These are phyloP conservation scores for Phalera bucephala DNA, from an alignment of 2,888 invertebrate genomes.

Conservation along the genomic window DNA sequence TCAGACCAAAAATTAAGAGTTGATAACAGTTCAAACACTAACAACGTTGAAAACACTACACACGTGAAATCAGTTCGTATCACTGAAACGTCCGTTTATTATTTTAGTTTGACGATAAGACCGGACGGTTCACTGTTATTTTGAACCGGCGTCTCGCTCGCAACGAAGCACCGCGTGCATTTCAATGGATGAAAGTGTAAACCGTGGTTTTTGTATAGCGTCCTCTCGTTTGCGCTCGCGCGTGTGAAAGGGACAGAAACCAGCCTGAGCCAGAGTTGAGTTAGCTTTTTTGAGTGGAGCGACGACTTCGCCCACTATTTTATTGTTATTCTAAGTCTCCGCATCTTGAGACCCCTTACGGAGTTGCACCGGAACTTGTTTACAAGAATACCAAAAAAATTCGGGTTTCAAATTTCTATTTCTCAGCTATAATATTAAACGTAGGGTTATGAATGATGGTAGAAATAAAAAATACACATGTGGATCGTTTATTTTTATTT, in stretches of 20 bases:
- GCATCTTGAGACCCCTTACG: conserved; percentile 34
- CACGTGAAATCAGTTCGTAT: conserved; percentile 47
- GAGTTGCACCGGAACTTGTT: conserved; percentile 18
- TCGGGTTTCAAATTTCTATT: neutral
- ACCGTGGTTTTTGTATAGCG: conserved; percentile 80
- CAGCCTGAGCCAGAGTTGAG: conserved; percentile 45
- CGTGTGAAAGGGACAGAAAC: conserved; percentile 54
- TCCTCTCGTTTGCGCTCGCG: conserved; percentile 57
- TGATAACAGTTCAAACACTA: conserved; percentile 24
- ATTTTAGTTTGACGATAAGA: conserved; percentile 61
- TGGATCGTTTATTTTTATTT: conserved; percentile 75
- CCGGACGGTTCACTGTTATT: conserved; percentile 62
- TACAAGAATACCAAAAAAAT: conserved; percentile 15
- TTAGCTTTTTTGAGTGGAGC: conserved; percentile 60
- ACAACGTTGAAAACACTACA: conserved; percentile 38
- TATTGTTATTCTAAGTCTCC: conserved; percentile 66
- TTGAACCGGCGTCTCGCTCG: conserved; percentile 70
- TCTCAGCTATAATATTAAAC: conserved; percentile 44
- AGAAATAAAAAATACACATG: conserved; percentile 50
- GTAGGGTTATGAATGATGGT: conserved; percentile 43
- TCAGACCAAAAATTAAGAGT: conserved; percentile 11
- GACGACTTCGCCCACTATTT: conserved; percentile 72
- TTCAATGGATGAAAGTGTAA: conserved; percentile 81
- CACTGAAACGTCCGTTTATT: conserved; percentile 47
- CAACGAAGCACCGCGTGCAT: conserved; percentile 76